Base-by-base conservation (phyloP, 2,888 invertebrate genomes). In the Microctonus brassicae region DNA sequence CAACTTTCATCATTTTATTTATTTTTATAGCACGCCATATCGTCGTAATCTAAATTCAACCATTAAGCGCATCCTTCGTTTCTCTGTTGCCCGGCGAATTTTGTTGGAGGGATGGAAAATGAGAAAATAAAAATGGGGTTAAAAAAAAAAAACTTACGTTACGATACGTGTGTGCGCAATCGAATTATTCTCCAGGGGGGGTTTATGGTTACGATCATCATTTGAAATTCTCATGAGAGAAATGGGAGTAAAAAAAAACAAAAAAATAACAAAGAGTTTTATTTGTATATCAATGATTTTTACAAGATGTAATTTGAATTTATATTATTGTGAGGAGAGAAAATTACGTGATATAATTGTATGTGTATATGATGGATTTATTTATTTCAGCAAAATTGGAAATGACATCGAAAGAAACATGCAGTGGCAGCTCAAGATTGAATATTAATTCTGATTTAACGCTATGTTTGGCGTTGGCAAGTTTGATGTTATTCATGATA, bases 331-430 rank as follows among this genome's bases (percentile, higher is more conserved):
- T 20, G 10, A 13, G 22, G 9, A 39, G 13, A 20, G 3, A 22
- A 26, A 7, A 34, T 34, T 20, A 24, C 20, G 13, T 7, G 22
- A 26, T 34, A 39, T 22, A 7, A 24, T 36, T 20, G 20, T 62
- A 42, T 42, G 6, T 29, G 34, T 34, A 20, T 63, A 33, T n/a
- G n/a, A n/a, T n/a, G n/a, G n/a, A n/a, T n/a, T 69, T 74, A 61
- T 80, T 22, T 82, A 80, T 86, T 85, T 0, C 82, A 87, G 87
- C 87, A 9, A 85, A 86, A 79, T 73, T 86, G 76, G 86, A 87
- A 17, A 80, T 82, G 73, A 76, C 76, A 29, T 78, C 86, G 57
- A 84, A 85, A 75, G 83, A 84, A 53, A 81, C 84, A 34, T 86
- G 87, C 80, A 86, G 83, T 76, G 83, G 86, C 34, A 78, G 81